A percentile compares a stretch with the other conserved stretches of the same genome.
Evolutionary conservation across 2,888 invertebrate genomes (phyloP).

Genomic region (Miltochrista miniata): DNA sequence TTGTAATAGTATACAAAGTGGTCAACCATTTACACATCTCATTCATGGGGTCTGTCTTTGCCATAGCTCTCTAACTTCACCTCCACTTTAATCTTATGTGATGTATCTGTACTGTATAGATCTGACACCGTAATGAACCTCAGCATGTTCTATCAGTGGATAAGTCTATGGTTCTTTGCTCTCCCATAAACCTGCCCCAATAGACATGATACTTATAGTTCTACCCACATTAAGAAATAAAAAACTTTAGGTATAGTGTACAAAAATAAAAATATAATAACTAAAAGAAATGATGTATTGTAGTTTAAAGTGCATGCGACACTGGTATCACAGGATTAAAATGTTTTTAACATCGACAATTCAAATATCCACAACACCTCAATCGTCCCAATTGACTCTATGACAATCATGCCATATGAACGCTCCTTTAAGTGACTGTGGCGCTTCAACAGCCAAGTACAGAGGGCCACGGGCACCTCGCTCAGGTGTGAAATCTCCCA

Average conservation of each 20-base stretch:
- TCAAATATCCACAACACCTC: slow-evolving; percentile 50
- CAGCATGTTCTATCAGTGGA: too few relatives aligned
- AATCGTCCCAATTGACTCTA: slow-evolving; percentile 80
- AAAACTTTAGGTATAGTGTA: background rate
- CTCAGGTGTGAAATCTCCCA: slow-evolving; percentile 76
- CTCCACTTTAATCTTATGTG: too few relatives aligned
- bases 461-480: slow-evolving; percentile 73
- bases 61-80: too few relatives aligned
- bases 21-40: too few relatives aligned
- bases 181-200: background rate
- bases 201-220: background rate
- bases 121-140: too few relatives aligned
- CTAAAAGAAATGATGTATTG: slow-evolving; percentile 70
- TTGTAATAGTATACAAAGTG: too few relatives aligned
- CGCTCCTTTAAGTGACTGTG: slow-evolving; percentile 71
- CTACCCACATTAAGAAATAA: background rate
- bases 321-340: slow-evolving; percentile 78
- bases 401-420: slow-evolving; percentile 80
- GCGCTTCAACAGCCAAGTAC: slow-evolving; percentile 73
- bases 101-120: too few relatives aligned
- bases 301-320: slow-evolving; percentile 76
- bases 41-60: too few relatives aligned
- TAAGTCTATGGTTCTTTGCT: too few relatives aligned
- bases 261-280: slow-evolving; percentile 52
- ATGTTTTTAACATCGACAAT: slow-evolving; percentile 60